Evolutionary conservation across 1,140 invertebrate species (phyloP).

Genomic region (Drosophila watanabei): DNA sequence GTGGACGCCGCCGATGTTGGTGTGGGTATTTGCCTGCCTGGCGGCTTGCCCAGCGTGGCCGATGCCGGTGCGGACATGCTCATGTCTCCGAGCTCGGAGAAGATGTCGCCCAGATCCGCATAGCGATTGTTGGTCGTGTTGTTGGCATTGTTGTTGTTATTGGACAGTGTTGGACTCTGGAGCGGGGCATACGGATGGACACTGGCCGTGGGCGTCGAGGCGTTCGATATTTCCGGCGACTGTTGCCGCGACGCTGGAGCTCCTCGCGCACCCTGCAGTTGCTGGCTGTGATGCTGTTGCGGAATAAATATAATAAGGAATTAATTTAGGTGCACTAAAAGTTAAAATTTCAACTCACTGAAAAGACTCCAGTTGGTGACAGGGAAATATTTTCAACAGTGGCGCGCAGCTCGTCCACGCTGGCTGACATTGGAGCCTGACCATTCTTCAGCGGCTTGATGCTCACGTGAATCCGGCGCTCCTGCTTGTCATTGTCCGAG

Average conservation of each 20-base stretch:
- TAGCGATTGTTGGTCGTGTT: slow-evolving; percentile 69
- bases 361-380: slow-evolving; percentile 90
- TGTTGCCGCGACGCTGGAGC: slow-evolving; percentile 85
- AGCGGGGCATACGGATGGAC: slow-evolving; percentile 93
- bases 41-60: slow-evolving; percentile 86
- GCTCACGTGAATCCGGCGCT: slow-evolving; percentile 96
- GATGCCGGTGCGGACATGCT: slow-evolving; percentile 89
- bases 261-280: slow-evolving; percentile 68
- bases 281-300: slow-evolving; percentile 85
- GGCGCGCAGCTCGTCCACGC: slow-evolving; percentile 96
- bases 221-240: slow-evolving; percentile 93
- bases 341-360: slow-evolving; percentile 67
- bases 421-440: slow-evolving; percentile 94
- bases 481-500: slow-evolving; percentile 93
- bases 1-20: slow-evolving; percentile 88
- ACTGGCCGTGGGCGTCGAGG: slow-evolving; percentile 93
- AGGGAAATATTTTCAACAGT: slow-evolving; percentile 96
- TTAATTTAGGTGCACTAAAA: not conserved
- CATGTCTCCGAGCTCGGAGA: slow-evolving; percentile 93
- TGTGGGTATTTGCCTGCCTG: slow-evolving; percentile 87
- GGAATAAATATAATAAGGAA: slow-evolving; percentile 86
- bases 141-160: slow-evolving; percentile 86
- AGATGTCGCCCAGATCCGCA: slow-evolving; percentile 91
- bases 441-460: slow-evolving; percentile 97
- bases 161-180: slow-evolving; percentile 89